Evolutionary conservation across 2,888 invertebrate genomes (phyloP).

Genomic region (Limnephilus marmoratus): DNA sequence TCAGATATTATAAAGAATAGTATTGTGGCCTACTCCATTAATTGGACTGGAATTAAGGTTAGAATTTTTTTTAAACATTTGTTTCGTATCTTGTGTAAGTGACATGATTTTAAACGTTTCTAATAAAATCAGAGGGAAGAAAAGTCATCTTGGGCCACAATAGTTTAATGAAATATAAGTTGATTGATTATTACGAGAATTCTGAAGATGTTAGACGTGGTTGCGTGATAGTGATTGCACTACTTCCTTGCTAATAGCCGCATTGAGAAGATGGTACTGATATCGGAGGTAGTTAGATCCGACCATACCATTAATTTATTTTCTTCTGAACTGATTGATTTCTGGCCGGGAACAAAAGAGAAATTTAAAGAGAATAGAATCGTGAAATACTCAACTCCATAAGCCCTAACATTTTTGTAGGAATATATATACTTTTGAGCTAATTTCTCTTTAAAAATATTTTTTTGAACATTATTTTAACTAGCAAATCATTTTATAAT

Average conservation of each 20-base stretch:
- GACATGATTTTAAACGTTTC: background rate
- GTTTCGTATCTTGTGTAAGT: background rate
- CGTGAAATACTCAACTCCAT: background rate
- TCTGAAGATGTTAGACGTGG: background rate
- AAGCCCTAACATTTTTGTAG: background rate
- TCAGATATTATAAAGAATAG: background rate
- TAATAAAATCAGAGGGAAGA: background rate
- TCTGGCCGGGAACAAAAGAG: conserved; percentile 3
- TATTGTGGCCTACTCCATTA: background rate
- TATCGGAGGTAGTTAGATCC: background rate
- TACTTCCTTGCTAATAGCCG: background rate
- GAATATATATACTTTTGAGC: too few species aligned
- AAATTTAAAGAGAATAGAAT: conserved; percentile 19
- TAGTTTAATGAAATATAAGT: background rate
- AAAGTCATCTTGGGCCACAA: background rate
- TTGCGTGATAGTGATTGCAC: background rate
- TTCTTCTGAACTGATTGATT: background rate
- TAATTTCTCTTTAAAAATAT: too few species aligned
- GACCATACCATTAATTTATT: background rate
- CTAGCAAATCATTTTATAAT: background rate
- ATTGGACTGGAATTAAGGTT: background rate
- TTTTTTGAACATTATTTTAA: too few species aligned
- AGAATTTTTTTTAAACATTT: background rate
- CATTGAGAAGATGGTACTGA: background rate
- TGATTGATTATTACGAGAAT: background rate